Evolutionary conservation across 2,888 invertebrate species (phyloP).

Genomic region (Melanostoma mellinum): DNA sequence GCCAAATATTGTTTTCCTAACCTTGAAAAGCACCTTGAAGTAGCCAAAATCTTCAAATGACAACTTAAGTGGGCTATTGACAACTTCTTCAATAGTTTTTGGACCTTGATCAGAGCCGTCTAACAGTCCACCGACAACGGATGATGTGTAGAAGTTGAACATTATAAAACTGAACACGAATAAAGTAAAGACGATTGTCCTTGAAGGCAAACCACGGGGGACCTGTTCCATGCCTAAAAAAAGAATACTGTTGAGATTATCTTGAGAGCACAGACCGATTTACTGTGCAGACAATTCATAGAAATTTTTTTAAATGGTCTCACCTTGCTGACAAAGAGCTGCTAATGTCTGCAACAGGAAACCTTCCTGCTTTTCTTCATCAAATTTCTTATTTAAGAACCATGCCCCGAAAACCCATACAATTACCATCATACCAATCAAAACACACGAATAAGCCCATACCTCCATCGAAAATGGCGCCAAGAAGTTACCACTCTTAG

Average conservation of each 20-base stretch:
- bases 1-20: slow-evolving; percentile 64
- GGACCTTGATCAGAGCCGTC: slow-evolving; percentile 79
- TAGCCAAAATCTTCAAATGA: slow-evolving; percentile 81
- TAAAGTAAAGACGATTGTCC: slow-evolving; percentile 77
- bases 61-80: slow-evolving; percentile 77
- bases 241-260: neutral
- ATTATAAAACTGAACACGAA: slow-evolving; percentile 78
- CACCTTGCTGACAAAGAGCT: slow-evolving; percentile 79
- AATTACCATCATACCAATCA: slow-evolving; percentile 74
- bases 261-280: too few relatives aligned
- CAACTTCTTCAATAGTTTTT: slow-evolving; percentile 77
- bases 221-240: slow-evolving; percentile 77
- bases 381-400: slow-evolving; percentile 41
- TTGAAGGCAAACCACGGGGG: slow-evolving; percentile 76
- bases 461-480: slow-evolving; percentile 78
- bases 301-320: neutral
- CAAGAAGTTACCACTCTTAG: slow-evolving; percentile 78
- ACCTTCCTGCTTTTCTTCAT: slow-evolving; percentile 13
- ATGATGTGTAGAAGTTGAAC: slow-evolving; percentile 81
- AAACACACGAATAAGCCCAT: slow-evolving; percentile 75
- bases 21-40: slow-evolving; percentile 79
- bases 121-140: slow-evolving; percentile 80
- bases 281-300: too few relatives aligned
- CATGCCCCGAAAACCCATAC: slow-evolving; percentile 77
- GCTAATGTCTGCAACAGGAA: slow-evolving; percentile 76